Base-by-base conservation (phyloP, 2,888 invertebrate species). In the Polydrusus pterygomalis region DNA sequence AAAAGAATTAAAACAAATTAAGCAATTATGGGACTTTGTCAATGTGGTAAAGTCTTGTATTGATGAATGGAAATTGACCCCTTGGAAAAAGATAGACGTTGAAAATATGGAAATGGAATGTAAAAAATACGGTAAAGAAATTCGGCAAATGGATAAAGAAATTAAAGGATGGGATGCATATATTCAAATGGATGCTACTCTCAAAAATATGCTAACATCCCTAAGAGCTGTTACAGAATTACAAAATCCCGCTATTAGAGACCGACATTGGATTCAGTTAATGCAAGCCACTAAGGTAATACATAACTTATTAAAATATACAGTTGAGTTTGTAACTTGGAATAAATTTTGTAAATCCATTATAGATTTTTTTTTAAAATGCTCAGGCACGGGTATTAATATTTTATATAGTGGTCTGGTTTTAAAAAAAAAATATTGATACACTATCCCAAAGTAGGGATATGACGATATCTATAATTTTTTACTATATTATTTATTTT, bases 141-240 rank as follows among this genome's bases (percentile, higher is more conserved):
- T 96, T 38, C 90, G 95, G 80, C 91, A 90, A 40, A 88, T 97
- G 83, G 93, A 96, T 77, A 96, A 97, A 83, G 95, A 95, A 79
- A 90, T 96, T 85, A 91, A 95, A 85, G 85, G 82, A 65, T 93
- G 93, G 95, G 94, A 96, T 75, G 93, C 96, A 2, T 98, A 94
- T 85, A 83, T 89, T n/a, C 91, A 92, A 25, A 90, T 95, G 78
- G 97, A 98, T 87, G 91, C 90, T 6, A 92, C 92, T 5, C 93
- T 98, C 30, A 96, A 95, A 88, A 98, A 98, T 87, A 93, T 98
- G 90, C 92, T 98, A 90, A 97, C 97, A 0, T 97, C 98, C 0
- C 87, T 98, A 79, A 90, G 96, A 86, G 97, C 97, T 0, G 95
- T 98, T 1, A 95, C 96, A 3, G 97, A 98, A 85, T 89, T 98